Conservation (phyloP, 2,113 vertebrate genomes). For the Mastomys coucha region DNA sequence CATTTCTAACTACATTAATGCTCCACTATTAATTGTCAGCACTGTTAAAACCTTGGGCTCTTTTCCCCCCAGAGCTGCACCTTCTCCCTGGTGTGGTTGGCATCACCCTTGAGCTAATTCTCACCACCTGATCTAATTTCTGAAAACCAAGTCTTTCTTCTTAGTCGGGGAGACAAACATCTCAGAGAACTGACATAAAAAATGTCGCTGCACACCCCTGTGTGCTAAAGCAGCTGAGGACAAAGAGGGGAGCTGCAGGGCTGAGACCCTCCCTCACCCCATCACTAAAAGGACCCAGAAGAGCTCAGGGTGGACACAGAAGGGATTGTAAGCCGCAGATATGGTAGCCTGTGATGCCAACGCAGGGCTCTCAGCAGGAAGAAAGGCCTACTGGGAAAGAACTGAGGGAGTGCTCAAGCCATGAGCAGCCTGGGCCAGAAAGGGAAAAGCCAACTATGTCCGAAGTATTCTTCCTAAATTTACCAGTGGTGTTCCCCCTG, state of each 20-base stretch:
- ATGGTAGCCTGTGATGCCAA: background rate
- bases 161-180: background rate
- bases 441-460: background rate
- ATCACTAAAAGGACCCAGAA: background rate
- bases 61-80: background rate
- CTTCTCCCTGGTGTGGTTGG: background rate
- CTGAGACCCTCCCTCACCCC: background rate
- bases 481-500: background rate
- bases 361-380: background rate
- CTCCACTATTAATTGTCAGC: constrained; percentile 28
- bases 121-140: background rate
- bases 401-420: background rate
- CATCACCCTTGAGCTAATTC: background rate
- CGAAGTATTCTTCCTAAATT: constrained; percentile 13
- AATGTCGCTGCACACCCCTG: background rate
- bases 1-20: constrained; percentile 46
- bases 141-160: constrained; percentile 1
- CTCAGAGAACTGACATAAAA: constrained; percentile 45
- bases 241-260: background rate
- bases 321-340: background rate
- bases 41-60: constrained; percentile 10
- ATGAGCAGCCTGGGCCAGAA: background rate
- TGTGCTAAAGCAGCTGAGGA: background rate
- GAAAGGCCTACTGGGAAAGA: background rate
- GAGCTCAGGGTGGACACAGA: background rate